Evolutionary conservation across 2,113 vertebrate species (phyloP).

Genomic region (Forbesichthys papilliferus): DNA sequence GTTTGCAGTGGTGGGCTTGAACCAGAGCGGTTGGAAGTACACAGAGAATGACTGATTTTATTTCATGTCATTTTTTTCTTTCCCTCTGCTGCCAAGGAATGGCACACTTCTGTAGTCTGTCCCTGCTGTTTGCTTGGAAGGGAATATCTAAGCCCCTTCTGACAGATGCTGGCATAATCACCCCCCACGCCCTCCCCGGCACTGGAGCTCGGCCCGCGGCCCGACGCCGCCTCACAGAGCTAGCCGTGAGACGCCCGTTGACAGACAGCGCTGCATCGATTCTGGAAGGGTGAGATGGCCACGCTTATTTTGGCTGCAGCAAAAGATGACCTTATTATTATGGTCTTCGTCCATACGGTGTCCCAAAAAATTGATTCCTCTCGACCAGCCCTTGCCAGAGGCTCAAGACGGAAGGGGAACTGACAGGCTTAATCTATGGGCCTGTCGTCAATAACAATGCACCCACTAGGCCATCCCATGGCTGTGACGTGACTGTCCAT

Average conservation of each 20-base stretch:
- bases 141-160: slow-evolving; percentile 69
- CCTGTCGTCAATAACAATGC: slow-evolving; percentile 61
- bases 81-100: slow-evolving; percentile 68
- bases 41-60: slow-evolving; percentile 76
- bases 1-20: slow-evolving; percentile 64
- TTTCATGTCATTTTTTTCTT: slow-evolving; percentile 55
- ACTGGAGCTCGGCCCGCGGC: slow-evolving; percentile 47
- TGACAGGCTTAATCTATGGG: slow-evolving; percentile 65
- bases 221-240: slow-evolving; percentile 53
- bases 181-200: slow-evolving; percentile 53
- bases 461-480: slow-evolving; percentile 55
- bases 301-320: slow-evolving; percentile 55
- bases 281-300: slow-evolving; percentile 50
- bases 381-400: slow-evolving; percentile 50
- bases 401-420: slow-evolving; percentile 62
- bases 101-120: slow-evolving; percentile 62
- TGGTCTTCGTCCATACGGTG: slow-evolving; percentile 40
- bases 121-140: slow-evolving; percentile 72
- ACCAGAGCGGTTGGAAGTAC: slow-evolving; percentile 68
- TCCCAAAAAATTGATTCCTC: slow-evolving; percentile 63
- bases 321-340: slow-evolving; percentile 63
- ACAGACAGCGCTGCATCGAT: slow-evolving; percentile 50
- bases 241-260: slow-evolving; percentile 35
- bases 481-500: slow-evolving; percentile 42
- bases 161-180: slow-evolving; percentile 74